Percentiles rank a stretch among this genome's conserved stretches.
These are phyloP conservation scores for Trissolcus japonicus DNA, from an alignment of 2,888 invertebrate genomes.

Conservation along the genomic window DNA sequence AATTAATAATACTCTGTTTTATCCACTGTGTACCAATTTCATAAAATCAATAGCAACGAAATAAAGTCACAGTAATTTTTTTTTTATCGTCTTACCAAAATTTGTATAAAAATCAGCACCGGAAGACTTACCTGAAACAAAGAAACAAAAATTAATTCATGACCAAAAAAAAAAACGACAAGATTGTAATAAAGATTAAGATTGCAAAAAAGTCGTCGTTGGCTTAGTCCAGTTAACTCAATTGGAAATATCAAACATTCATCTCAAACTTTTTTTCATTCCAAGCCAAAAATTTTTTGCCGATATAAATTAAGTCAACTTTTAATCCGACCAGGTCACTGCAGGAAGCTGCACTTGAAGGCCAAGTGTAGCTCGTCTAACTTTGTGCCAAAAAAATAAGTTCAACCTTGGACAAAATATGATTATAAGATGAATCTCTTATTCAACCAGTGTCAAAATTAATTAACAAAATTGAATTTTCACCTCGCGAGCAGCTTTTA, in stretches of 20 bases:
- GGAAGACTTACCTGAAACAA: constrained; percentile 6
- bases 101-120: not conserved
- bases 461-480: too few species aligned
- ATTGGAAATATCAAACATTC: not conserved
- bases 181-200: not conserved
- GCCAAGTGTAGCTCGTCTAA: constrained; percentile 18
- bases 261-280: not conserved
- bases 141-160: constrained; percentile 1
- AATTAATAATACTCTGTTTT: too few species aligned
- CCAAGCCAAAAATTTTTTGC: constrained; percentile 9
- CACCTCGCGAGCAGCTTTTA: too few species aligned
- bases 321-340: constrained; percentile 30
- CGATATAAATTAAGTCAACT: constrained; percentile 13
- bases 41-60: too few species aligned
- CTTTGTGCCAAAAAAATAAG: constrained; percentile 25
- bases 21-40: too few species aligned
- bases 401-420: constrained; percentile 15
- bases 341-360: constrained; percentile 30
- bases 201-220: not conserved
- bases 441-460: too few species aligned
- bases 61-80: not conserved
- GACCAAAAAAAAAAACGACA: not conserved
- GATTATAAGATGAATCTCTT: not conserved
- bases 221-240: not conserved
- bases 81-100: constrained; percentile 2